A percentile compares a stretch with the other conserved stretches of the same genome.
Evolutionary conservation across 1,140 invertebrate genomes (phyloP).

Genomic region (Psix sp.): DNA sequence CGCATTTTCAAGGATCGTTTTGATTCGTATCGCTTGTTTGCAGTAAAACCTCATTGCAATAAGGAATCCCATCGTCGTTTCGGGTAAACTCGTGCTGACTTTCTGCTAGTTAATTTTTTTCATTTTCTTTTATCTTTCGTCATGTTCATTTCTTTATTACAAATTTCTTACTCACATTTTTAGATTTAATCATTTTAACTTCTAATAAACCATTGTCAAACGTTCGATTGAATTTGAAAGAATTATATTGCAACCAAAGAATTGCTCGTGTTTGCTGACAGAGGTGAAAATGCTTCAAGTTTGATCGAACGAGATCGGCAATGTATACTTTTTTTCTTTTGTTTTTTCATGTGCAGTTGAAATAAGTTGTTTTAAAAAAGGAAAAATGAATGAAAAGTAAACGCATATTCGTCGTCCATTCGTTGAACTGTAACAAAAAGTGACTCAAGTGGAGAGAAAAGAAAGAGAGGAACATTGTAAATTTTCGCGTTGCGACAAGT

Average conservation of each 20-base stretch:
- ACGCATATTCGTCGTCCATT: slow-evolving; percentile 64
- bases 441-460: slow-evolving; percentile 54
- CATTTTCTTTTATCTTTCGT: slow-evolving; percentile 6
- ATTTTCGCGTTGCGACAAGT: slow-evolving; percentile 42
- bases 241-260: too few species aligned
- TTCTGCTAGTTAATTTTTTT: slow-evolving; percentile 10
- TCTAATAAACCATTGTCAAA: slow-evolving; percentile 20
- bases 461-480: slow-evolving; percentile 56
- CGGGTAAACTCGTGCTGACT: slow-evolving; percentile 38
- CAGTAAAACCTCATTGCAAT: slow-evolving; percentile 21
- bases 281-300: too few species aligned
- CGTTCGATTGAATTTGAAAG: slow-evolving; percentile 6
- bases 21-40: slow-evolving; percentile 26
- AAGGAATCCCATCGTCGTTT: slow-evolving; percentile 28
- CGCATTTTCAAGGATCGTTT: slow-evolving; percentile 66
- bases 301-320: slow-evolving; percentile 10
- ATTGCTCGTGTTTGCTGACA: too few species aligned
- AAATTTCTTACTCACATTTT: background rate
- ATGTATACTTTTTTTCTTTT: too few species aligned
- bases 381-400: slow-evolving; percentile 26
- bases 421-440: slow-evolving; percentile 61
- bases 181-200: too few species aligned
- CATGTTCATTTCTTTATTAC: slow-evolving; percentile 1
- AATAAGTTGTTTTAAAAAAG: slow-evolving; percentile 21
- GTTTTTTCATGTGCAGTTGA: slow-evolving; percentile 21